Conservation (phyloP, 37 sponge, comb jelly and placozoan genomes). For the Theonella swinhoei region DNA sequence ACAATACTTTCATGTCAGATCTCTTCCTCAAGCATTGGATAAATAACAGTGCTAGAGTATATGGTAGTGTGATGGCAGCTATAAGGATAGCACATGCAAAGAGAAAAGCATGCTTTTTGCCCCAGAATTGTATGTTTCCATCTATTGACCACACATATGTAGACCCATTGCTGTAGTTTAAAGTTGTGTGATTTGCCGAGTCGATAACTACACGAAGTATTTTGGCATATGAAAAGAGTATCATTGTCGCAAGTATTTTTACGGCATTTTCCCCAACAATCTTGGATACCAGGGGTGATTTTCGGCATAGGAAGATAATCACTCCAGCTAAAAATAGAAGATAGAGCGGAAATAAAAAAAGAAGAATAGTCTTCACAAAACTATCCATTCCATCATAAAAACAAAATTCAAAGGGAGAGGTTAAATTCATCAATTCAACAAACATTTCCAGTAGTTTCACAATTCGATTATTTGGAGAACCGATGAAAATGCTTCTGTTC, state of each 20-base stretch:
- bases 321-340: neutral
- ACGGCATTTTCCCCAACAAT: slow-evolving; percentile 12
- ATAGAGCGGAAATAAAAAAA: slow-evolving; percentile 18
- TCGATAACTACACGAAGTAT: slow-evolving; percentile 1
- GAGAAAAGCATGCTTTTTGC: neutral
- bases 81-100: neutral
- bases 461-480: neutral
- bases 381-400: slow-evolving; percentile 41
- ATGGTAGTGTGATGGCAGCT: neutral
- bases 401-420: slow-evolving; percentile 16
- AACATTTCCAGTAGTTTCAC: neutral
- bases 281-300: neutral
- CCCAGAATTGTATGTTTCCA: neutral
- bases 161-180: neutral
- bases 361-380: slow-evolving; percentile 13
- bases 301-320: slow-evolving; percentile 9
- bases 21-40: neutral
- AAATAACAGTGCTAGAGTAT: slow-evolving; percentile 11
- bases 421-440: slow-evolving; percentile 35
- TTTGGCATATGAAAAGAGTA: slow-evolving; percentile 26
- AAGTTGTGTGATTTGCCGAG: neutral
- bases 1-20: neutral
- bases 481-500: slow-evolving; percentile 3
- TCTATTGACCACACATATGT: slow-evolving; percentile 6
- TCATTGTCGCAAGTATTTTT: slow-evolving; percentile 20